Percentiles rank a stretch among this genome's conserved stretches.
These are phyloP conservation scores for Eidolon helvum DNA, from an alignment of 2,113 vertebrate genomes.

Conservation along the genomic window DNA sequence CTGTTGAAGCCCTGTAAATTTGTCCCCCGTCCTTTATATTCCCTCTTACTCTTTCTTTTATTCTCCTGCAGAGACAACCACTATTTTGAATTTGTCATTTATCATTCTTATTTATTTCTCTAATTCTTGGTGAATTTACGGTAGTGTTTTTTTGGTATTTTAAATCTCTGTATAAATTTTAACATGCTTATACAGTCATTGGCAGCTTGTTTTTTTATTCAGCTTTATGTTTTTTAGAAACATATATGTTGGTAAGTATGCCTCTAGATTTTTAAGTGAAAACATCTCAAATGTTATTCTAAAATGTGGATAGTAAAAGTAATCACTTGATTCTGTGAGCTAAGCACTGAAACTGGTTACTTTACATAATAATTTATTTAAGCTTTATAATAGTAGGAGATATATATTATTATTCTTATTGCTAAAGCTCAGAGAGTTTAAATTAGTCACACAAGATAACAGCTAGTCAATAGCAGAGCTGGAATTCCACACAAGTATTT, in stretches of 20 bases:
- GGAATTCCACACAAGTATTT: neutral
- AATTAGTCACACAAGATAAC: neutral
- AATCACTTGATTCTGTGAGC: neutral
- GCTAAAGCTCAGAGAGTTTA: neutral
- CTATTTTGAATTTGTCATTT: neutral
- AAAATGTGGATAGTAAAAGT: constrained; percentile 8
- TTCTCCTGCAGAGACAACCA: neutral
- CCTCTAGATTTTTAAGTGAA: neutral
- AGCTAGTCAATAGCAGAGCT: neutral
- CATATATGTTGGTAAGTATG: neutral
- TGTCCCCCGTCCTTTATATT: neutral
- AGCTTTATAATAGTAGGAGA: neutral
- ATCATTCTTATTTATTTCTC: neutral
- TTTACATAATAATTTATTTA: constrained; percentile 39
- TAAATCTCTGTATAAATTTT: neutral
- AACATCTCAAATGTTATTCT: neutral
- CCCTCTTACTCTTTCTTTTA: neutral
- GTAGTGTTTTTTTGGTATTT: neutral
- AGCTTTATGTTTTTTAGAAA: neutral
- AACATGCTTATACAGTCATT: neutral
- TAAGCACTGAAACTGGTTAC: neutral
- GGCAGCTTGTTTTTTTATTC: neutral
- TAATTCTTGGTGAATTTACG: neutral
- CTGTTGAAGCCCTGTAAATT: accelerated
- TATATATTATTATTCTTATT: neutral